Evolutionary conservation across 2,113 vertebrate species (phyloP), one percentile per base, ranked within the genome.

Genomic region (Otus sunia): DNA sequence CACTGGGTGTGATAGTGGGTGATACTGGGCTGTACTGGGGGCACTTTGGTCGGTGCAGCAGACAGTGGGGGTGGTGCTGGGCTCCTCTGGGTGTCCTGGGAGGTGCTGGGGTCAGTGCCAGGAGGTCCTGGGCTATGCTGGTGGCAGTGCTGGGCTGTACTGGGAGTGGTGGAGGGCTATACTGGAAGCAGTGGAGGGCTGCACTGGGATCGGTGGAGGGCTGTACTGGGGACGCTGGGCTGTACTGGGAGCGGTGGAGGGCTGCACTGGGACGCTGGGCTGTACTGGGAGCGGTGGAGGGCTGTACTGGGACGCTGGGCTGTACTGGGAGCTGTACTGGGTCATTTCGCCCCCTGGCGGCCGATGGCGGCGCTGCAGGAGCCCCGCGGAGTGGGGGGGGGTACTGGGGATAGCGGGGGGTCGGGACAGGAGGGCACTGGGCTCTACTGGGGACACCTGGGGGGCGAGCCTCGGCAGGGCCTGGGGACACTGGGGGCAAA

Each of bases 341-440:
- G 19, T 71, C 41, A 41, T 12, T 6, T 4, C 29, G 62, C 93
- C 78, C 86, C 27, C 93, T 95, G 86, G 86, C 58, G 83, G 86
- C 62, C 22, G 5, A 15, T 1, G 0, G 25, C 0, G 75, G 86
- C 30, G 0, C 45, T 95, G 95, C 96, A 79, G 60, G 34, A 27
- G 55, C 29, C 29, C 27, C 3, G 9, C 13, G 1, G 23, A 0
- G 7, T 9, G 7, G 23, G 5, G 4, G 32, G 34, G 20, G 34
- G 5, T 62, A 2, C 13, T 4, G 67, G 67, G 71, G 49, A 11
- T 41, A 19, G 5, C 2, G 3, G 4, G 6, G 26, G 12, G 29
- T 6, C 20, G 29, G 32, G 18, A 11, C 50, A 4, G 16, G 5
- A 45, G 43, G 19, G 3, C 29, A 8, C 37, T 36, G 73, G 43